These are phyloP conservation scores for Napeogenes inachia DNA, from an alignment of 2,888 invertebrate species.

Conservation along the genomic window DNA sequence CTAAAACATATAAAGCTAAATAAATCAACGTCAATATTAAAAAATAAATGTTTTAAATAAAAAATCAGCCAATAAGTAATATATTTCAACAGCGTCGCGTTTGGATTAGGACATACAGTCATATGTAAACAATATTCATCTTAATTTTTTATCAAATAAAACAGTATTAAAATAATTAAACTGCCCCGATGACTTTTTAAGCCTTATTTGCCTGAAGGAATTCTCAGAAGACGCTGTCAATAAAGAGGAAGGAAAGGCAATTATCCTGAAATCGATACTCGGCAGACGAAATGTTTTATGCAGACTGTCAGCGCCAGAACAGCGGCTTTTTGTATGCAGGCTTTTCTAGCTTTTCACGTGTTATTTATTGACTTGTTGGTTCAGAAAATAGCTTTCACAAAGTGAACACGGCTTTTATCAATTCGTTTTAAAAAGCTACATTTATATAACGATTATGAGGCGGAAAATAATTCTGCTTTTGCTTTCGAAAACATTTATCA, in stretches of 20 bases:
- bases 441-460: too few relatives aligned
- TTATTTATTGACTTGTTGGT: conserved; percentile 7
- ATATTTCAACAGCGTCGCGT: too few relatives aligned
- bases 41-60: too few relatives aligned
- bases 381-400: background rate
- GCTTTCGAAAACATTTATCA: too few relatives aligned
- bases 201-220: conserved; percentile 26
- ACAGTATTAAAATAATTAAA: background rate
- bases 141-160: background rate
- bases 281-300: conserved; percentile 32
- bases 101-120: too few relatives aligned
- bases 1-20: too few relatives aligned
- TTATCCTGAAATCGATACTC: conserved; percentile 55
- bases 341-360: conserved; percentile 12
- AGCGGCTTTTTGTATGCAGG: conserved; percentile 20
- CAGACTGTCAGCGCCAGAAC: conserved; percentile 19
- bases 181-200: conserved; percentile 22
- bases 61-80: too few relatives aligned
- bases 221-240: conserved; percentile 45
- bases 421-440: background rate
- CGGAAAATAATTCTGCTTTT: too few relatives aligned
- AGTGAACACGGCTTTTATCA: background rate
- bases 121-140: too few relatives aligned
- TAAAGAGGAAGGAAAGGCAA: conserved; percentile 61
- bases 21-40: too few relatives aligned